Evolutionary conservation across 2,797 vertebrate genomes (phyloP).

Genomic region (Clamator glandarius): DNA sequence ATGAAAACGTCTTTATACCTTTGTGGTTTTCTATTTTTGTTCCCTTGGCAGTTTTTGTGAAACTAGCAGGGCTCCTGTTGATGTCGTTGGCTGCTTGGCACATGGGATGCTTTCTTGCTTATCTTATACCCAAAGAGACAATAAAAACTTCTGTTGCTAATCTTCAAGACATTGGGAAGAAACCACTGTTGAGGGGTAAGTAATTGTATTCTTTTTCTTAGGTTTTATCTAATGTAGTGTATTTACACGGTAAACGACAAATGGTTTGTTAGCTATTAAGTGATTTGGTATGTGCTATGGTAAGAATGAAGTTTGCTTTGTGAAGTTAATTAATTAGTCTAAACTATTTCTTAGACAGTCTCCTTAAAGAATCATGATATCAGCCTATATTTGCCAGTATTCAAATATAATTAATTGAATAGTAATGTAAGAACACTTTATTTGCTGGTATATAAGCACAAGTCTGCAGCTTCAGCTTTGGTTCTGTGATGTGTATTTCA

Average conservation of each 20-base stretch:
- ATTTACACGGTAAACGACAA: neutral
- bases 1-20: neutral
- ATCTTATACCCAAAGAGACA: neutral
- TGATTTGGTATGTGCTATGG: neutral
- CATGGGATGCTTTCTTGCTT: constrained; percentile 59
- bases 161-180: constrained; percentile 42
- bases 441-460: neutral
- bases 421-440: neutral
- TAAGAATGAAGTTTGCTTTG: neutral
- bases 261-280: neutral
- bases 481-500: neutral
- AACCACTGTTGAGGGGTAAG: constrained; percentile 68
- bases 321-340: neutral
- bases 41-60: constrained; percentile 47
- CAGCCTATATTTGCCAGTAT: neutral
- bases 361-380: neutral
- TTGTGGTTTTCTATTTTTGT: neutral
- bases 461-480: neutral
- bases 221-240: neutral
- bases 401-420: neutral
- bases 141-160: neutral
- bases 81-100: constrained; percentile 67
- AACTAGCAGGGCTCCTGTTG: constrained; percentile 20
- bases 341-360: neutral
- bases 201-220: neutral